These are phyloP conservation scores for Lagorchestes hirsutus DNA, from an alignment of 2,797 vertebrate species.

Conservation along the genomic window DNA sequence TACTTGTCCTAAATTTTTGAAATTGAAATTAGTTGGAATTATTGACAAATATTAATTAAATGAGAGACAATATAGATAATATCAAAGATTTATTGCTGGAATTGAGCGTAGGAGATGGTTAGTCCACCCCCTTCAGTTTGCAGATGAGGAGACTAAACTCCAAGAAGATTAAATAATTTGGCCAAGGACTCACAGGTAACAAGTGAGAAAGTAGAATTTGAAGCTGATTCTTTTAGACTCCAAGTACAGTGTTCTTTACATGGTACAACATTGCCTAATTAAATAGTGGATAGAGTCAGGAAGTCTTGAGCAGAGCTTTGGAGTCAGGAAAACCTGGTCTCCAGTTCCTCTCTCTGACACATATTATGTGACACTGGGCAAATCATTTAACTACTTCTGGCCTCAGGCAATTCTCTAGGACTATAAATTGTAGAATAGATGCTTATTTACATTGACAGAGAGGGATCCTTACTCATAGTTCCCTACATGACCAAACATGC, in stretches of 20 bases:
- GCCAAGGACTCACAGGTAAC: neutral
- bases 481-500: neutral
- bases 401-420: neutral
- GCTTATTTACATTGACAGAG: neutral
- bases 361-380: neutral
- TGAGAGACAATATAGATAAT: neutral
- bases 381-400: neutral
- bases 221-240: neutral
- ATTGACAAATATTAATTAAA: neutral
- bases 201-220: neutral
- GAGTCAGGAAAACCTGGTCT: neutral
- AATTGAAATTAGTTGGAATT: neutral
- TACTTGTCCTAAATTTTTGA: neutral
- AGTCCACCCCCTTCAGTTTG: neutral
- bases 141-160: neutral
- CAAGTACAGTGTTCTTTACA: neutral
- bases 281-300: neutral
- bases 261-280: neutral
- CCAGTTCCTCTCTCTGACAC: neutral
- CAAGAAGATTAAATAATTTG: neutral
- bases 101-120: neutral
- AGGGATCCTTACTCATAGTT: neutral
- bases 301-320: neutral
- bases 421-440: neutral
- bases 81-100: neutral